Percentiles rank a stretch among this genome's conserved stretches.
Evolutionary conservation across 2,113 vertebrate genomes (phyloP).

Genomic region (Budorcas taxicolor): DNA sequence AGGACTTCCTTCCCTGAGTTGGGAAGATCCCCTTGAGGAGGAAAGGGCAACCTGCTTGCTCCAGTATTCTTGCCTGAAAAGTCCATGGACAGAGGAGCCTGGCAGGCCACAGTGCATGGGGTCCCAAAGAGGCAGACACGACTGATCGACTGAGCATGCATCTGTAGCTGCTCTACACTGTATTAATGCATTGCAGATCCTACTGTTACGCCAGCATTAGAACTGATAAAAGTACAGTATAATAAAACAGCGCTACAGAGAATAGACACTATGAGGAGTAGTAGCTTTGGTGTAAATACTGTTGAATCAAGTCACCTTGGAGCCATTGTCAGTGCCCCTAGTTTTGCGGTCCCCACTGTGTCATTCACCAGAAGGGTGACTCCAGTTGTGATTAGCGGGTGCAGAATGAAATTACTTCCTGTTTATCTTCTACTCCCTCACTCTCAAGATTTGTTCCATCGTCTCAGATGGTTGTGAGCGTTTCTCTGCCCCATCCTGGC

Average conservation of each 20-base stretch:
- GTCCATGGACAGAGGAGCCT: background rate
- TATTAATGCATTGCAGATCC: rapidly evolving
- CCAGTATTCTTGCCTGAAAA: background rate
- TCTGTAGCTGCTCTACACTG: rapidly evolving
- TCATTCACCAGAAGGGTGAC: background rate
- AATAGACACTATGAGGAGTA: rapidly evolving
- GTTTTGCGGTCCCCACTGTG: background rate
- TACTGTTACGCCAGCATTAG: background rate
- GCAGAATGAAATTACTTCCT: background rate
- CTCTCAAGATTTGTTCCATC: background rate
- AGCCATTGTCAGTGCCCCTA: too few relatives aligned
- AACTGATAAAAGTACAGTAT: background rate
- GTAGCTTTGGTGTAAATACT: background rate
- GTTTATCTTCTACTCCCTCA: rapidly evolving
- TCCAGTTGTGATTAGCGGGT: background rate
- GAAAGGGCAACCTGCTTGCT: background rate
- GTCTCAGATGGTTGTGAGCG: rapidly evolving
- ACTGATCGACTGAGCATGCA: background rate
- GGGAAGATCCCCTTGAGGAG: background rate
- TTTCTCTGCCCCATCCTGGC: background rate
- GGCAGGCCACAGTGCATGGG: too few relatives aligned
- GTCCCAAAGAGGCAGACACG: background rate
- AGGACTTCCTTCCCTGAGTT: background rate
- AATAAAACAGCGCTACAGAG: rapidly evolving
- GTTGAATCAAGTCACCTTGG: too few relatives aligned